phyloP scores from a whole-genome alignment of 2,113 vertebrate species.

The Percopsis transmontana region DNA sequence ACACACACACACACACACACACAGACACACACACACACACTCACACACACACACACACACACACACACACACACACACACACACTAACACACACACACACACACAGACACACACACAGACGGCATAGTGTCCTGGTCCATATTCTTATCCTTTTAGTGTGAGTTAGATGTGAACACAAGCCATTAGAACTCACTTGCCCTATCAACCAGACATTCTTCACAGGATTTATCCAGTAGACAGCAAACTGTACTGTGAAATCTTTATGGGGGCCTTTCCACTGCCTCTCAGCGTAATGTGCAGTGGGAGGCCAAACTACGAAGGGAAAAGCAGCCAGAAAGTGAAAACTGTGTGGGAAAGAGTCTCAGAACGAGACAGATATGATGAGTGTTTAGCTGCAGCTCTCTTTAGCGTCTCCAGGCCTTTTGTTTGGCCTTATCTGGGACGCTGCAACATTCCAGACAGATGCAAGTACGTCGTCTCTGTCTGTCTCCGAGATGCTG shows the following conservation, averaged over 20 bases:
- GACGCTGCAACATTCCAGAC: conserved; percentile 49
- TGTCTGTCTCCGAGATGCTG: conserved; percentile 36
- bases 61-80: not conserved
- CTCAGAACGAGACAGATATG: conserved; percentile 24
- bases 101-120: too few species aligned
- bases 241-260: conserved; percentile 13
- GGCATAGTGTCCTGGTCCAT: too few species aligned
- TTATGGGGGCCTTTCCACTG: conserved; percentile 26
- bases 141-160: too few species aligned
- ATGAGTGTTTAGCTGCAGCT: conserved; percentile 38
- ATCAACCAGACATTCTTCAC: conserved; percentile 10
- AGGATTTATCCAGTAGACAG: conserved; percentile 19
- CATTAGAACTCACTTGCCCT: conserved; percentile 23
- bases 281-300: conserved; percentile 12
- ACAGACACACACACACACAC: not conserved
- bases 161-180: too few species aligned
- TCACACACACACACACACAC: not conserved
- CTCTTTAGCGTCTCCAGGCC: conserved; percentile 45
- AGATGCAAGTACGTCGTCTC: conserved; percentile 38
- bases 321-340: conserved; percentile 11
- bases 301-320: conserved; percentile 20
- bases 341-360: conserved; percentile 35
- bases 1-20: conserved; percentile 3
- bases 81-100: too few species aligned
- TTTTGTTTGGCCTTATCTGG: conserved; percentile 40